Base-by-base conservation (phyloP, 1,140 invertebrate genomes). In the Drosophila pseudoobscura region DNA sequence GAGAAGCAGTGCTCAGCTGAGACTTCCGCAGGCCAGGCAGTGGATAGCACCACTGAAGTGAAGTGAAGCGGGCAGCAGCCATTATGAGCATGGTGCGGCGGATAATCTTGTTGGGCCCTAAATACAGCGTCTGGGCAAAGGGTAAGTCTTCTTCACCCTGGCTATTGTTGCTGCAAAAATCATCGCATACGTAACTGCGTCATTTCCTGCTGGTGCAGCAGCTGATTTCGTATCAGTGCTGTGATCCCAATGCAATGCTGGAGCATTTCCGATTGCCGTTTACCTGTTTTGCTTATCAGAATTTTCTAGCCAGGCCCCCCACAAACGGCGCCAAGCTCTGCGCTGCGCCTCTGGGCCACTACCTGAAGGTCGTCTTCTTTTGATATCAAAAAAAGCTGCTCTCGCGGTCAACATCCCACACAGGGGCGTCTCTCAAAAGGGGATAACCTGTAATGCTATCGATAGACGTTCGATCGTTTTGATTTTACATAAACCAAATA, bases 61-160 rank as follows among this genome's bases (percentile, higher is more conserved):
- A 49, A 55, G n/a, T 43, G 47, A 44, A 22, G 62, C 65, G 43
- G 24, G 50, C 65, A 69, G 65, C 39, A 75, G 71, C 75, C 63
- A 90, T 46, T 65, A 91, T 91, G 89, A 91, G 89, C 73, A 90
- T 91, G 76, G 89, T 90, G 50, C 80, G 89, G 47, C 80, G 85
- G 52, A 87, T 91, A 22, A 76, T 90, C 50, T 73, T 91, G 52
- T 63, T 91, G 62, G 85, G 80, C 69, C 89, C 84, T 41, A 91
- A 80, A 75, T 87, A 83, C 55, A 85, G 71, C 49, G 68, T 80
- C 63, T 90, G 84, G 89, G 68, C 83, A 64, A 91, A 80, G 56
- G 89, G 89, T 91, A 76, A 90, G 89, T 20, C 7, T 7, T 44
- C 3, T 26, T 24, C 17, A 6, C 26, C 6, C 17, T 52, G 31